A percentile compares a stretch with the other conserved stretches of the same genome.
Conservation (phyloP, 2,888 invertebrate species). For the Macropis europaea region DNA sequence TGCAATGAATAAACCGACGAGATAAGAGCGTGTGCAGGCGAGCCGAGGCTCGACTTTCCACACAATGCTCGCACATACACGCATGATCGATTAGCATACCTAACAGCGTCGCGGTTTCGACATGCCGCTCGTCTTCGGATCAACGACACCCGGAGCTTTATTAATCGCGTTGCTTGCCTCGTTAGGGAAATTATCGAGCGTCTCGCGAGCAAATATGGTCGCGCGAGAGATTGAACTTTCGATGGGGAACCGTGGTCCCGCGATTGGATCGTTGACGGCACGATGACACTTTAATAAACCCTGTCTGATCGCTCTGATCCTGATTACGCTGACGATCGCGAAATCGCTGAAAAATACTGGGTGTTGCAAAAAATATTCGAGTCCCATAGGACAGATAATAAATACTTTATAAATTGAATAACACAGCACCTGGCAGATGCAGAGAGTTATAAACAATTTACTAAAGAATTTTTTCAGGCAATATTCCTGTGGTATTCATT, state of each 20-base stretch:
- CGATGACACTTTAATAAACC: too few species aligned
- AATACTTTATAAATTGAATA: too few species aligned
- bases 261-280: too few species aligned
- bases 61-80: conserved; percentile 21
- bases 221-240: not conserved
- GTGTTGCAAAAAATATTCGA: too few species aligned
- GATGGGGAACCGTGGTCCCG: not conserved
- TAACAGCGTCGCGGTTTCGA: conserved; percentile 36
- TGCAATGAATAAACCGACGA: not conserved
- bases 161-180: conserved; percentile 32
- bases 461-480: too few species aligned
- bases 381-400: too few species aligned
- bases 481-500: too few species aligned
- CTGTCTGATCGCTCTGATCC: too few species aligned
- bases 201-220: not conserved
- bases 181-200: conserved; percentile 11
- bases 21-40: not conserved
- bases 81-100: conserved; percentile 32
- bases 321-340: too few species aligned
- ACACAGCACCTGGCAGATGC: too few species aligned
- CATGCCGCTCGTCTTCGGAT: conserved; percentile 12
- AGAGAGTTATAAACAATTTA: too few species aligned
- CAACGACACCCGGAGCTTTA: conserved; percentile 38
- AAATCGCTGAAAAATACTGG: too few species aligned
- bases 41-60: conserved; percentile 4